Evolutionary conservation across 2,888 invertebrate genomes (phyloP).

Genomic region (Osmoderma eremita): DNA sequence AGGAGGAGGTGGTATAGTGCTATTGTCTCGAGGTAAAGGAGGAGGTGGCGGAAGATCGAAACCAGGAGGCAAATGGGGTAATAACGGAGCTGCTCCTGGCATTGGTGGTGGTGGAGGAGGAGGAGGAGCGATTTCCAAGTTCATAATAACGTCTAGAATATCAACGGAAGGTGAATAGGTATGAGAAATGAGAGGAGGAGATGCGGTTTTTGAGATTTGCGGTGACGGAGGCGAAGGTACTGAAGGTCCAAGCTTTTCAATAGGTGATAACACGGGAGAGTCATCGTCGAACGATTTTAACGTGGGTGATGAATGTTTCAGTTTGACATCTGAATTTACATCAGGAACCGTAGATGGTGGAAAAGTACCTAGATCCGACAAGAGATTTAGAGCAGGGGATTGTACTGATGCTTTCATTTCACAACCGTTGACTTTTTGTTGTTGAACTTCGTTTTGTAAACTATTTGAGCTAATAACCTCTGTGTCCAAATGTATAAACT

Average conservation of each 20-base stretch:
- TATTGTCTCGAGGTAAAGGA: not conserved
- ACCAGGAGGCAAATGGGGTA: conserved; percentile 61
- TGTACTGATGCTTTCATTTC: conserved; percentile 11
- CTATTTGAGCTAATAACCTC: conserved; percentile 3
- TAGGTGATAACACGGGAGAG: not conserved
- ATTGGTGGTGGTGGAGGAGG: conserved; percentile 44
- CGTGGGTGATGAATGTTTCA: not conserved
- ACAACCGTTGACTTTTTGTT: not conserved
- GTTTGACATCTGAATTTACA: not conserved
- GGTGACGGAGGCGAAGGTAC: conserved; percentile 24
- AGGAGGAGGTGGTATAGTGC: conserved; percentile 38
- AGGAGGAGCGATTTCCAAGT: too few relatives aligned
- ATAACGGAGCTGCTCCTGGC: conserved; percentile 57
- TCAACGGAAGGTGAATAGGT: conserved; percentile 13
- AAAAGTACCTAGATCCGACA: not conserved
- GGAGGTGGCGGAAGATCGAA: conserved; percentile 29
- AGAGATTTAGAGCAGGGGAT: conserved; percentile 18
- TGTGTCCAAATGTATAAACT: not conserved
- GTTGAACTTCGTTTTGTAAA: not conserved
- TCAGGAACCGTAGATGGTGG: not conserved
- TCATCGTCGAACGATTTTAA: conserved; percentile 12
- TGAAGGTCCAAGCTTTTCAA: conserved; percentile 1
- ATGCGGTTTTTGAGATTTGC: conserved; percentile 34
- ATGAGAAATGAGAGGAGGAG: conserved; percentile 33
- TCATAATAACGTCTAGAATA: not conserved